Base-by-base conservation (phyloP, 2,113 vertebrate genomes). In the Python bivittatus region DNA sequence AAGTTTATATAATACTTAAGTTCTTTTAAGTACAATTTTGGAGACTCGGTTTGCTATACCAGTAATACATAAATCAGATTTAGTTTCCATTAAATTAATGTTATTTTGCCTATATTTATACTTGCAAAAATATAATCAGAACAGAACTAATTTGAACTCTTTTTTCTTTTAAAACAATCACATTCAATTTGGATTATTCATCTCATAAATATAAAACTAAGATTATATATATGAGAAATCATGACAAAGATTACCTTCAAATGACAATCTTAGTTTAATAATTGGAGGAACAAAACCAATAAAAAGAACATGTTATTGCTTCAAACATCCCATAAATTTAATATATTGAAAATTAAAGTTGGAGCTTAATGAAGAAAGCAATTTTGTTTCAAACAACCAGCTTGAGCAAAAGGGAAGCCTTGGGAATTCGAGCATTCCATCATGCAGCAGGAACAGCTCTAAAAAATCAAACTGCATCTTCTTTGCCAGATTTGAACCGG, bases 221-320 rank as follows among this genome's bases (percentile, higher is more conserved):
- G 95, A 90, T 87, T 48, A 64, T 27, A 92, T 6, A 93, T 96
- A 93, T 79, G 57, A 91, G 94, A 95, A 79, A 83, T 84, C 88
- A 91, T 96, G 96, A 79, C 92, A 92, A 38, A 94, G 96, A 94
- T 68, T 83, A 96, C 93, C 93, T 94, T 29, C 93, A 93, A 96
- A 89, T 95, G 94, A 88, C 88, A 89, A 79, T 90, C 89, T 95
- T 96, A 96, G 96, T 96, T 95, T 97, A 97, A 96, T 97, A 96
- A 97, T 93, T 93, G 90, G 72, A 94, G 93, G 92, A 96, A 94
- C 86, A 96, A 95, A 96, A 86, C 54, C 93, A 96, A 93, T 95
- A 94, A 94, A 94, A 95, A 92, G 27, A 93, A 23, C n/a, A 85
- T 54, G 95, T 95, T 93, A 93, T 93, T 96, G 54, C 94, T 96